Percentiles rank a stretch among this genome's conserved stretches.
phyloP scores from a whole-genome alignment of 1,140 invertebrate genomes.

The Brachionus manjavacas region DNA sequence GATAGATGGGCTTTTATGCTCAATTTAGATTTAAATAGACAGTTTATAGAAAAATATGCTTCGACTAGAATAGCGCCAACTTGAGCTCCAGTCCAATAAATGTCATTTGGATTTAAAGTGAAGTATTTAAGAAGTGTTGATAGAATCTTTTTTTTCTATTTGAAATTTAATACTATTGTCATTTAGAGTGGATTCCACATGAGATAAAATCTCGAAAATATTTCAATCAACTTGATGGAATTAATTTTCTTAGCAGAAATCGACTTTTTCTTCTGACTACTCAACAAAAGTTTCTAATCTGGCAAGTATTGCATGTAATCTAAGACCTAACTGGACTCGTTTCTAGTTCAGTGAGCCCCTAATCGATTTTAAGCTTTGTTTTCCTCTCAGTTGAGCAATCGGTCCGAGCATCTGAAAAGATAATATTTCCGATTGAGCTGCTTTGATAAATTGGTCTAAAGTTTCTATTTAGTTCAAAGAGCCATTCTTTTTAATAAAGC shows the following conservation, averaged over 20 bases:
- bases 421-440: background rate
- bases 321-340: background rate
- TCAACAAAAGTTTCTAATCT: background rate
- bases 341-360: background rate
- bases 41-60: background rate
- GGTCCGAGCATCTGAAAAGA: background rate
- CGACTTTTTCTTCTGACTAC: background rate
- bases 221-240: background rate
- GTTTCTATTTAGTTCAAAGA: background rate
- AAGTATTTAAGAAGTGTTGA: background rate
- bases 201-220: background rate
- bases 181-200: background rate
- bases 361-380: background rate
- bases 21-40: slow-evolving; percentile 5
- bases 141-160: background rate
- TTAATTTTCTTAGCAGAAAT: no score
- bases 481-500: no score
- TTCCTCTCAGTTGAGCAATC: background rate
- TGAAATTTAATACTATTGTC: background rate
- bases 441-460: background rate
- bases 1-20: background rate
- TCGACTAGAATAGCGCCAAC: background rate
- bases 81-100: background rate
- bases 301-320: background rate
- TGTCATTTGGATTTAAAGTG: background rate